phyloP scores from a whole-genome alignment of 2,113 vertebrate species.

The Charadrius vociferus region DNA sequence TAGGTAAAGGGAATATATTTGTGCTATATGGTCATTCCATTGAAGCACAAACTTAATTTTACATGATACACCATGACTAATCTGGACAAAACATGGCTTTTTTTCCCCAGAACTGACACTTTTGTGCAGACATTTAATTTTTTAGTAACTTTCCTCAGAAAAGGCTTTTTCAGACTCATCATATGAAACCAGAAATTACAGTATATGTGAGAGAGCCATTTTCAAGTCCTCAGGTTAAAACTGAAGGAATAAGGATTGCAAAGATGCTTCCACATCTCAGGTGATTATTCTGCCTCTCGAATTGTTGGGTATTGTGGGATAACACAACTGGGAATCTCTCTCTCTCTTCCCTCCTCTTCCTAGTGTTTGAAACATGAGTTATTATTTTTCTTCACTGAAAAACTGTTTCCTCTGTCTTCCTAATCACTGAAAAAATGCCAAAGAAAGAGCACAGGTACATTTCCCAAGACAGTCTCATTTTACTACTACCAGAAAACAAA shows the following conservation, averaged over 20 bases:
- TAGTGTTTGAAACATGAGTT: neutral
- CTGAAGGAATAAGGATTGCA: neutral
- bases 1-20: neutral
- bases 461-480: neutral
- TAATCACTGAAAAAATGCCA: neutral
- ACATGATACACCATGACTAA: neutral
- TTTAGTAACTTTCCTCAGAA: neutral
- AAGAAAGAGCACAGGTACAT: neutral
- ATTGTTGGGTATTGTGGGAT: fast-evolving
- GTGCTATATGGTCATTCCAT: neutral
- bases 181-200: neutral
- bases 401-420: neutral
- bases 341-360: neutral
- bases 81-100: neutral
- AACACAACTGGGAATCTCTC: neutral
- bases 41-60: neutral
- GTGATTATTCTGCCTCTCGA: neutral
- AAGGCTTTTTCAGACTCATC: neutral
- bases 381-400: neutral
- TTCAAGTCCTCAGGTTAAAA: neutral
- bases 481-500: neutral
- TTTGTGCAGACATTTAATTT: neutral
- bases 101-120: neutral
- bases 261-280: neutral
- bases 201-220: neutral